Evolutionary conservation across 2,888 invertebrate species (phyloP).

Genomic region (Aleiodes testaceus): DNA sequence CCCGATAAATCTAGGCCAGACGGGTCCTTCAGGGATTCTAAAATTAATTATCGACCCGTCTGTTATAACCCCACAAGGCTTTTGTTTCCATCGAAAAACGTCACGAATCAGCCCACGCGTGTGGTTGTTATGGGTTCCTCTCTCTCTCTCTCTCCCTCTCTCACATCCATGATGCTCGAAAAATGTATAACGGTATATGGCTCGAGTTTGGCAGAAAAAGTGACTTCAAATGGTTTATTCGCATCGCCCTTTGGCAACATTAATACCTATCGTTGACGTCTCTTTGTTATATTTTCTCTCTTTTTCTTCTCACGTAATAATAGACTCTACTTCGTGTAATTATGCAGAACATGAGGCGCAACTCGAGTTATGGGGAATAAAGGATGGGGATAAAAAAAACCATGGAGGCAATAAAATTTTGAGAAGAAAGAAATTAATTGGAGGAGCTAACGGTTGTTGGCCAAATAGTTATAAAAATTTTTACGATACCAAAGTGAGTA

Average conservation of each 20-base stretch:
- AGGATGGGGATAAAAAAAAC: background rate
- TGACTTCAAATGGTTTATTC: constrained; percentile 10
- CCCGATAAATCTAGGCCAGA: constrained; percentile 43
- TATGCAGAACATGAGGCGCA: constrained; percentile 9
- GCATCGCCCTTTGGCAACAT: constrained; percentile 3
- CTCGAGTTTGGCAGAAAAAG: background rate
- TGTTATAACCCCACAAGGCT: constrained; percentile 23
- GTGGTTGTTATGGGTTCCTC: constrained; percentile 25
- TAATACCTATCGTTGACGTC: constrained; percentile 21
- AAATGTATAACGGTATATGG: constrained; percentile 34
- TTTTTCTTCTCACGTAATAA: constrained; percentile 5
- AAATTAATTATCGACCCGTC: constrained; percentile 44
- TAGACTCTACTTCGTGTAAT: constrained; percentile 13
- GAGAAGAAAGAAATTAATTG: constrained; percentile 9
- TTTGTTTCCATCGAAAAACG: constrained; percentile 40
- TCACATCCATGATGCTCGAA: background rate
- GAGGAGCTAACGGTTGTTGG: constrained; percentile 37
- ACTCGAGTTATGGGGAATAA: background rate
- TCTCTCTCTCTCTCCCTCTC: background rate
- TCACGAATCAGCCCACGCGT: constrained; percentile 28
- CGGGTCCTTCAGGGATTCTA: constrained; percentile 37
- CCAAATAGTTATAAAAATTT: constrained; percentile 35
- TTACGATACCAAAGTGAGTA: constrained; percentile 29
- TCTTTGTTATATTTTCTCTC: background rate
- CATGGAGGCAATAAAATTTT: background rate